Base-by-base conservation (phyloP, 2,888 invertebrate species). In the Limenitis camilla region DNA sequence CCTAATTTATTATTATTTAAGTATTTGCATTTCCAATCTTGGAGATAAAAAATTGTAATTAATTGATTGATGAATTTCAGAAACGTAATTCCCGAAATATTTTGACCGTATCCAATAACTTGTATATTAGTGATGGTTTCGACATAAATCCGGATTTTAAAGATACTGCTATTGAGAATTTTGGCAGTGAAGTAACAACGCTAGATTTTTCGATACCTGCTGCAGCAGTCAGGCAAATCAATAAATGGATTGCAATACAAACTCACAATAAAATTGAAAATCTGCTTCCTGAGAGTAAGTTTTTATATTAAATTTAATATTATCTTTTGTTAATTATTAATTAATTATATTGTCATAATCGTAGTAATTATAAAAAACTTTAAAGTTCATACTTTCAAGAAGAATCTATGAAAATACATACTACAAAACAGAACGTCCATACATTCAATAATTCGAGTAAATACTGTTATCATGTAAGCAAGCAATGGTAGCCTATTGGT, bases 251-350 rank as follows among this genome's bases (percentile, higher is more conserved):
- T 1, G 87, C 89, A 45, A 77, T 85, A 6, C 77, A 91, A 46
- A 96, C 96, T 0, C 82, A 90, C 33, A 88, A 91, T 29, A 91
- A 90, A 65, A 93, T 96, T 28, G 76, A 87, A 30, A 82, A 91
- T 49, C 69, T 93, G 27, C 72, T 92, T 30, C 64, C 77, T 5
- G 81, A 90, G 68, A 90, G 92, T 92, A 81, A 49, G 45, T 46
- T 49, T n/a, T 19, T 9, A 33, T 5, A 19, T 5, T 6, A 43
- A 32, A n/a, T 9, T 32, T 43, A 43, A 43, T 9, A 11, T 27
- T 11, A 7, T 31, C 27, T 19, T 19, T 19, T 19, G 19, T 19
- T 19, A 19, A 19, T 19, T 19, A 3, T 19, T 19, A 19, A 19
- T 2, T 19, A 19, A 19, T 19, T 2, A 19, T 19, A 19, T 19